Evolutionary conservation across 2,797 vertebrate genomes (phyloP).

Genomic region (Lagocephalus sceleratus): DNA sequence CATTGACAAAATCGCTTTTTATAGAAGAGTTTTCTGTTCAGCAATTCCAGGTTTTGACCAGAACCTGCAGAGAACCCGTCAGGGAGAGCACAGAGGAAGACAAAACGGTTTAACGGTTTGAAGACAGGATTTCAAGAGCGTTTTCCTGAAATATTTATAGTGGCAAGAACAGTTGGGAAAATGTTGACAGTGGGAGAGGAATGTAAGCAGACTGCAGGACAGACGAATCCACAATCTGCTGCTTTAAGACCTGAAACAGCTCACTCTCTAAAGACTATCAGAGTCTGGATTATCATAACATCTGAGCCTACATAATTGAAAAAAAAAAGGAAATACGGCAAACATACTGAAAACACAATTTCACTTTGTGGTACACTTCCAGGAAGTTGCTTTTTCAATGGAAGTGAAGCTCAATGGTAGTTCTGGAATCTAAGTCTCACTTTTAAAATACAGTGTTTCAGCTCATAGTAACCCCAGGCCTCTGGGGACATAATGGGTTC

Average conservation of each 20-base stretch:
- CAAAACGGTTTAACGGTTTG: slow-evolving; percentile 37
- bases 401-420: too few species aligned
- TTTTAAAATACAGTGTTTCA: too few species aligned
- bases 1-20: slow-evolving; percentile 55
- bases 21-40: slow-evolving; percentile 35
- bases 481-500: slow-evolving; percentile 18
- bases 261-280: background rate
- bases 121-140: slow-evolving; percentile 43
- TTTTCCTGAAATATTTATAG: slow-evolving; percentile 40
- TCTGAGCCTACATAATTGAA: background rate
- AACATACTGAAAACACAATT: background rate
- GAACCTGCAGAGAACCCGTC: slow-evolving; percentile 50
- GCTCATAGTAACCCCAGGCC: background rate
- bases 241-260: too few species aligned
- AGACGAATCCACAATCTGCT: background rate
- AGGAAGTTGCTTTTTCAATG: background rate
- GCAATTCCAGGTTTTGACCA: slow-evolving; percentile 51
- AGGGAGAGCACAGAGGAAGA: slow-evolving; percentile 19
- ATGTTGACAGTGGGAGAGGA: slow-evolving; percentile 30
- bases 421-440: too few species aligned
- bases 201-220: slow-evolving; percentile 29
- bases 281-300: background rate
- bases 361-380: too few species aligned
- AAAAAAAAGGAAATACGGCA: background rate
- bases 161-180: slow-evolving; percentile 31